Evolutionary conservation across 1,140 invertebrate genomes (phyloP).

Genomic region (Dryas iulia): DNA sequence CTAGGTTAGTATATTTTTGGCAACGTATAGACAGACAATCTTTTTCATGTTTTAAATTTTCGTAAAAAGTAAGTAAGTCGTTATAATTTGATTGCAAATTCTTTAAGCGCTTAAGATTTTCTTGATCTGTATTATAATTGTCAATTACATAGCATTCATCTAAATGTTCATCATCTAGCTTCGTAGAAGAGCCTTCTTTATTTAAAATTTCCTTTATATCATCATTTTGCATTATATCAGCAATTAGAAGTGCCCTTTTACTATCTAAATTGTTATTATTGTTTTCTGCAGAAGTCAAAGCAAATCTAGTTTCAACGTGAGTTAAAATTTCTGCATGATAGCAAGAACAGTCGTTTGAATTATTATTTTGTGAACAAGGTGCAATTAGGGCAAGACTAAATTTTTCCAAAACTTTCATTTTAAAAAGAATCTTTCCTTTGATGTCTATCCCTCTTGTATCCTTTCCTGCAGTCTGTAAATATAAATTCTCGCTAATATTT

Average conservation of each 20-base stretch:
- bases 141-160: conserved; percentile 40
- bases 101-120: conserved; percentile 63
- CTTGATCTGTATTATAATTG: conserved; percentile 49
- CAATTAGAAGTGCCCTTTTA: conserved; percentile 66
- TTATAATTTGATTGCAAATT: conserved; percentile 66
- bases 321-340: conserved; percentile 51
- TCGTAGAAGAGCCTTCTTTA: conserved; percentile 42
- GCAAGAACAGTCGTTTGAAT: conserved; percentile 51
- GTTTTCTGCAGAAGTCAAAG: conserved; percentile 45
- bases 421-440: conserved; percentile 70
- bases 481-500: background rate
- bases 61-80: conserved; percentile 60
- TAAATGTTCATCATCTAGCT: conserved; percentile 38
- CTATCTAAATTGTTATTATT: conserved; percentile 44
- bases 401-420: conserved; percentile 70
- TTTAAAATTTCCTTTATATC: conserved; percentile 71
- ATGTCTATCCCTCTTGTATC: conserved; percentile 60
- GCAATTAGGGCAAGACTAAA: conserved; percentile 64
- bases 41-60: conserved; percentile 64
- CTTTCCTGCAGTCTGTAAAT: conserved; percentile 57
- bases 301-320: conserved; percentile 47
- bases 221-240: conserved; percentile 67
- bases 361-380: conserved; percentile 55
- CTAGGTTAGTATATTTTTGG: conserved; percentile 57
- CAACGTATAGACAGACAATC: conserved; percentile 51